Base-by-base conservation (phyloP, 2,797 vertebrate genomes). In the Pipistrellus nathusii region DNA sequence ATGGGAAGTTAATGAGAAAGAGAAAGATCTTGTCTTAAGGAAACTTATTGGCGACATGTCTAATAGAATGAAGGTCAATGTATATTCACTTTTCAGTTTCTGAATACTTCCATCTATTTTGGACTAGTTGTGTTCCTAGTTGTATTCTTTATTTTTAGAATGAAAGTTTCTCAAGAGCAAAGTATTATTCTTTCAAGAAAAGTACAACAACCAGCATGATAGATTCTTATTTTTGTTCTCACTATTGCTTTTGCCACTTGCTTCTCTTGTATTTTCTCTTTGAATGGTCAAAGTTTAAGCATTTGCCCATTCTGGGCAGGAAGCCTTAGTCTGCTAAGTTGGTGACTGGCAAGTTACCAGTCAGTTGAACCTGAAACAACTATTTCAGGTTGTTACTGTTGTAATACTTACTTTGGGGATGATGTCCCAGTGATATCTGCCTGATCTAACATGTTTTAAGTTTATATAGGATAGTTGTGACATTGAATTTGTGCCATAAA, bases 171-270 rank as follows among this genome's bases (percentile, higher is more conserved):
- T 89, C 13, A 59, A 89, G 59, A 89, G 8, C 8, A 17, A 59
- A 88, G 44, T 72, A 32, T 55, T 69, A 20, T 84, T 41, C 32
- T 91, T 93, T 96, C n/a, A 76, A 93, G 90, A 35, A 90, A 90
- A 81, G 12, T 11, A 25, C 2, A 55, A 41, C 9, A 69, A 17
- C 35, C 25, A 73, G 9, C 30, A 12, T 3, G 9, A 66, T n/a
- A 21, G 48, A 41, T 53, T 55, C 25, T 75, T 32, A 59, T n/a
- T 85, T 57, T 85, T 85, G 27, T 85, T 87, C 72, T 91, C 44
- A n/a, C 46, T 88, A 30, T 75, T 55, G 17, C 14, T 94, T 87
- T 88, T 73, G 48, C 75, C n/a, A 27, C 4, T 7, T 53, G 15
- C n/a, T 77, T 25, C 35, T 90, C 41, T 85, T 32, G 23, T 10